Conservation (phyloP, 2,797 vertebrate species). For the Muscicapa striata region DNA sequence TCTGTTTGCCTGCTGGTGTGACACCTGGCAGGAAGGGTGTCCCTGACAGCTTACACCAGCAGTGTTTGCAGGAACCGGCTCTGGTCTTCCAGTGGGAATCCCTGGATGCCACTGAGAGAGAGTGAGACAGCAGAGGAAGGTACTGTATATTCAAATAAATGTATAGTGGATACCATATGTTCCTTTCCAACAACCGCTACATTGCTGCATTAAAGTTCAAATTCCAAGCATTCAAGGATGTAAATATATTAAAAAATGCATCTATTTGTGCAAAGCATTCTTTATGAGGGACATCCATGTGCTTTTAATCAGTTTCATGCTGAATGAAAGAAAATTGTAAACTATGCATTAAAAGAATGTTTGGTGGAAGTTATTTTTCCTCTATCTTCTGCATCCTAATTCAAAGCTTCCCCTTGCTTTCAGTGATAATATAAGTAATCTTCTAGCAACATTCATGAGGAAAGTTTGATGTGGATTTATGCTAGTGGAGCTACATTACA, state of each 20-base stretch:
- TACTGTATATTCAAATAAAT: constrained; percentile 62
- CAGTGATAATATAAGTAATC: constrained; percentile 81
- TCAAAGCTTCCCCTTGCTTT: constrained; percentile 75
- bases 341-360: constrained; percentile 83
- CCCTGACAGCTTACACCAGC: neutral
- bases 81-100: constrained; percentile 34
- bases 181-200: constrained; percentile 63
- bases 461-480: constrained; percentile 91
- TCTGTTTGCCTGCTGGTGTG: neutral
- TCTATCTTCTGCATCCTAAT: constrained; percentile 82
- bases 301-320: constrained; percentile 83
- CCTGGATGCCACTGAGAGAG: neutral
- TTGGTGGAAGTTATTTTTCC: constrained; percentile 80
- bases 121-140: constrained; percentile 56
- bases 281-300: constrained; percentile 68
- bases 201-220: constrained; percentile 60
- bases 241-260: constrained; percentile 77
- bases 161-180: constrained; percentile 34
- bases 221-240: constrained; percentile 65
- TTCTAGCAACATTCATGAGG: constrained; percentile 82
- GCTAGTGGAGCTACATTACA: constrained; percentile 93
- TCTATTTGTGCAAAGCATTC: constrained; percentile 66
- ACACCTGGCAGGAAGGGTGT: neutral
- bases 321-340: constrained; percentile 81
- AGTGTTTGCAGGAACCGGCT: neutral